Percentiles rank a stretch among this genome's conserved stretches.
Evolutionary conservation across 2,113 vertebrate genomes (phyloP).

Genomic region (Sapajus apella): DNA sequence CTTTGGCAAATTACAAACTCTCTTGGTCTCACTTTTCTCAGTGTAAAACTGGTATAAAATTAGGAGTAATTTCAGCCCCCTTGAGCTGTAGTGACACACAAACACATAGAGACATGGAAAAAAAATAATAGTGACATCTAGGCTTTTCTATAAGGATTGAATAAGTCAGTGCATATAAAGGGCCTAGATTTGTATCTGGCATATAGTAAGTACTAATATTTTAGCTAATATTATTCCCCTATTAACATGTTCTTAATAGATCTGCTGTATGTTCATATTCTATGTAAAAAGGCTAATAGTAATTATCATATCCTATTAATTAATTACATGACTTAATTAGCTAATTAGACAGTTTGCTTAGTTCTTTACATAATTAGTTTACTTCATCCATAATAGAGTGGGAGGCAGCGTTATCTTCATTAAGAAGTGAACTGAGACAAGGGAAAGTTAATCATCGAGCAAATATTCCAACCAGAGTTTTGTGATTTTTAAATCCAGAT

Average conservation of each 20-base stretch:
- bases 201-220: neutral
- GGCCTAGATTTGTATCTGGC: neutral
- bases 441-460: neutral
- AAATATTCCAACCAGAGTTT: neutral
- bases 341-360: neutral
- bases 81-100: neutral
- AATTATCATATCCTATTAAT: slow-evolving; percentile 20
- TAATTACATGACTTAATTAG: neutral
- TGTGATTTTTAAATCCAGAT: neutral
- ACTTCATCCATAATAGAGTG: neutral
- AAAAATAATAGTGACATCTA: neutral
- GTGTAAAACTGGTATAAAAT: neutral
- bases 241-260: neutral
- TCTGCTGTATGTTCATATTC: neutral
- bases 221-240: neutral
- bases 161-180: neutral
- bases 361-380: neutral
- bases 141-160: neutral
- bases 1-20: neutral
- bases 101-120: neutral
- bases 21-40: neutral
- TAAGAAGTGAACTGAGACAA: neutral
- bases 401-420: neutral
- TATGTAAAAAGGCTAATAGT: neutral
- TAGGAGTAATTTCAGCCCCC: neutral